Conservation (phyloP, 1,140 invertebrate species). For the Wiebesia pumilae region DNA sequence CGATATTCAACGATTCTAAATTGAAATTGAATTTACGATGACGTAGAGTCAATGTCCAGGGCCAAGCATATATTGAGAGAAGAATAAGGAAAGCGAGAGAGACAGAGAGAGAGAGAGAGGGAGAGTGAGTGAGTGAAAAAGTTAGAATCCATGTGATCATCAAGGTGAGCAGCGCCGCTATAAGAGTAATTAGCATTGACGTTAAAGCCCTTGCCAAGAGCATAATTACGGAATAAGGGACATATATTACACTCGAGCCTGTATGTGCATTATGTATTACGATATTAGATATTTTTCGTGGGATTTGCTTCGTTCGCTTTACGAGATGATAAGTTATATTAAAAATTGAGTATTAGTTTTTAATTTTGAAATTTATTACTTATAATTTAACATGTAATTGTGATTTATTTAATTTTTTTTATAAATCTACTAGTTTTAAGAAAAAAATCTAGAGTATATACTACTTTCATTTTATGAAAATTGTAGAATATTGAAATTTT, state of each 20-base stretch:
- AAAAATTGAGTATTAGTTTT: too few relatives aligned
- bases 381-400: too few relatives aligned
- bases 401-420: too few relatives aligned
- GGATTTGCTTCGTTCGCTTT: neutral
- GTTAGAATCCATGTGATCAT: conserved; percentile 36
- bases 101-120: neutral
- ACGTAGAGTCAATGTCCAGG: conserved; percentile 47
- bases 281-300: neutral
- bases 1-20: neutral
- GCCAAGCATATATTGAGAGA: neutral
- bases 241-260: neutral
- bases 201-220: conserved; percentile 50
- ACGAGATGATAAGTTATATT: neutral
- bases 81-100: neutral
- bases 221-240: conserved; percentile 9
- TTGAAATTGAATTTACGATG: conserved; percentile 55
- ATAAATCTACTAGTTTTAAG: neutral
- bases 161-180: neutral
- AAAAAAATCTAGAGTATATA: too few relatives aligned
- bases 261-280: neutral
- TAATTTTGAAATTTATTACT: too few relatives aligned
- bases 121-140: neutral
- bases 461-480: too few relatives aligned
- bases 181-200: conserved; percentile 52
- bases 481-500: too few relatives aligned